A percentile compares a stretch with the other conserved stretches of the same genome.
Evolutionary conservation across 53 echinoderm and acorn worm species (phyloP).

Genomic region (Mesocentrotus franciscanus): DNA sequence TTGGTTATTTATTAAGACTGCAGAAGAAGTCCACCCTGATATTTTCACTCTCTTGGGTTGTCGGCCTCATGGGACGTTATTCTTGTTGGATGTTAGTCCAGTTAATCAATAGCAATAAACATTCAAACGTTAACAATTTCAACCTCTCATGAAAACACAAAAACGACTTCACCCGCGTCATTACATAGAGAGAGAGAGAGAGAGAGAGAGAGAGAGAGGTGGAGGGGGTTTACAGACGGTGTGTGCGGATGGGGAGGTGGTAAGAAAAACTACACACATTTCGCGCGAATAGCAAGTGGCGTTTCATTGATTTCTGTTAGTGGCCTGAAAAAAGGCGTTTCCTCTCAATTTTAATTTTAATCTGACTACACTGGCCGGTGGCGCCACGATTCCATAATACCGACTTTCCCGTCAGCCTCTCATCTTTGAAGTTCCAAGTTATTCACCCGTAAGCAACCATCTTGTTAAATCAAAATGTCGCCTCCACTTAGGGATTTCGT

Average conservation of each 20-base stretch:
- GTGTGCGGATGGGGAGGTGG: too few species aligned
- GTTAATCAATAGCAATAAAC: too few species aligned
- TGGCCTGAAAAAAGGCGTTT: background rate
- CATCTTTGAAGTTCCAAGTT: background rate
- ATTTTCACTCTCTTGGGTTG: too few species aligned
- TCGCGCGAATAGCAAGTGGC: background rate
- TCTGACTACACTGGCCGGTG: background rate
- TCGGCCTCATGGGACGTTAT: too few species aligned
- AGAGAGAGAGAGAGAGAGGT: constrained; percentile 1
- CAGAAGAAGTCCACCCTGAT: too few species aligned
- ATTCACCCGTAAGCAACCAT: background rate
- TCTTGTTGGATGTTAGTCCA: too few species aligned
- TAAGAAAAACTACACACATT: background rate
- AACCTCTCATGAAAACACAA: too few species aligned
- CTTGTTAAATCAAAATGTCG: background rate
- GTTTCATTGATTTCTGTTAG: background rate
- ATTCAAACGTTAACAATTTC: too few species aligned
- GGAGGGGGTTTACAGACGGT: too few species aligned
- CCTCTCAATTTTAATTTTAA: background rate
- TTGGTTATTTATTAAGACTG: too few species aligned
- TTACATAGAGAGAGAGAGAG: constrained; percentile 11
- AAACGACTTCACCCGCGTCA: background rate
- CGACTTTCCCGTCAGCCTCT: background rate
- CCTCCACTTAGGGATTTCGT: background rate
- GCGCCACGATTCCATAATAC: background rate